phyloP scores from a whole-genome alignment of 2,113 vertebrate species.

The Pelusios castaneus region DNA sequence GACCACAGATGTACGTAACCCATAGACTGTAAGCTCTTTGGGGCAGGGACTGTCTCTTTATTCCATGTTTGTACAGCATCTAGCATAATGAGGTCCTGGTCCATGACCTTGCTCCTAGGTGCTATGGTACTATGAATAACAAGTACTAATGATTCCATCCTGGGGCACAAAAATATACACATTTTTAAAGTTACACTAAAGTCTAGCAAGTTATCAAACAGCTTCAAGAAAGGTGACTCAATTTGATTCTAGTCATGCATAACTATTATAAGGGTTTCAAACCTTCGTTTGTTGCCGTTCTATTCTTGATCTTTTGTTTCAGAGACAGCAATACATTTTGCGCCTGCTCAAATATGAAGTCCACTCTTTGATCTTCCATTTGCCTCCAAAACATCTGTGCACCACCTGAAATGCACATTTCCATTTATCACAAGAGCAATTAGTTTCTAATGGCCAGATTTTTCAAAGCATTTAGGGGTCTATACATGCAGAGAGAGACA shows the following conservation, averaged over 20 bases:
- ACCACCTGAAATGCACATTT: constrained; percentile 71
- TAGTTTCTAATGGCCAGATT: background rate
- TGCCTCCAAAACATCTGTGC: constrained; percentile 75
- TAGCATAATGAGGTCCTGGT: background rate
- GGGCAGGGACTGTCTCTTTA: background rate
- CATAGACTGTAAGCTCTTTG: background rate
- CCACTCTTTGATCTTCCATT: constrained; percentile 72
- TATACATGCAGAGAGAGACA: background rate
- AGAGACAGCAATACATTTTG: constrained; percentile 74
- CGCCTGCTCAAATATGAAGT: constrained; percentile 77
- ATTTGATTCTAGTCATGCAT: background rate
- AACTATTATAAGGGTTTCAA: background rate
- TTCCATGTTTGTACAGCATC: background rate
- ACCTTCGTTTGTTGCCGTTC: constrained; percentile 83
- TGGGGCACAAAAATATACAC: background rate
- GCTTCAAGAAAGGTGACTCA: background rate
- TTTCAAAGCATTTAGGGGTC: background rate
- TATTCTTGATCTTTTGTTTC: constrained; percentile 81
- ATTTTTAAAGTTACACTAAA: background rate
- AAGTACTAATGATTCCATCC: background rate
- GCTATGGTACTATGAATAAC: background rate
- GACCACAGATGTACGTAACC: background rate
- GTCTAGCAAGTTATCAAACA: background rate
- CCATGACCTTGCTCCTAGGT: background rate
- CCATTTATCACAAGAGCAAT: background rate